Evolutionary conservation across 1,140 invertebrate species (phyloP).

Genomic region (Drosophila santomea): DNA sequence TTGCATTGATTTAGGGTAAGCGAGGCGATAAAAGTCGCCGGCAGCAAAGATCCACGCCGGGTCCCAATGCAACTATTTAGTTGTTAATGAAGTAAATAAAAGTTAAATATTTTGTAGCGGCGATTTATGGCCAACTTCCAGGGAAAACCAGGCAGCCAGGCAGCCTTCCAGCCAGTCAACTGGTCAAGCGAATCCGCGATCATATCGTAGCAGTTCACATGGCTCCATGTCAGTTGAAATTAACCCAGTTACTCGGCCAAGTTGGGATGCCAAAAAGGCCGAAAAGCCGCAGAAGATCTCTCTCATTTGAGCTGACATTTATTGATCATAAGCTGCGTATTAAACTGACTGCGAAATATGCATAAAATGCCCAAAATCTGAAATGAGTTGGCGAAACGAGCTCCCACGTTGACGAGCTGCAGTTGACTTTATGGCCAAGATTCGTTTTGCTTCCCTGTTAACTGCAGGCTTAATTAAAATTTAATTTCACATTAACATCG

Average conservation of each 20-base stretch:
- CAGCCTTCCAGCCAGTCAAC: neutral
- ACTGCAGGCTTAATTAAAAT: slow-evolving; percentile 57
- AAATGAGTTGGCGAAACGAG: slow-evolving; percentile 66
- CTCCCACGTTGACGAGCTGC: slow-evolving; percentile 57
- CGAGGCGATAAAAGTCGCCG: slow-evolving; percentile 70
- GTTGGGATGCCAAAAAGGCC: slow-evolving; percentile 10
- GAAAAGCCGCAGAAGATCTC: slow-evolving; percentile 12
- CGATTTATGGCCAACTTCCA: slow-evolving; percentile 59
- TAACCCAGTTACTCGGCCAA: slow-evolving; percentile 60
- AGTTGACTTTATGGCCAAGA: slow-evolving; percentile 34
- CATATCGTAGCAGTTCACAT: slow-evolving; percentile 34
- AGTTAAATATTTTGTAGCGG: slow-evolving; percentile 58
- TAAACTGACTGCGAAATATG: slow-evolving; percentile 70
- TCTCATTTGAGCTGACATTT: slow-evolving; percentile 70
- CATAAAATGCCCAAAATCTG: slow-evolving; percentile 48
- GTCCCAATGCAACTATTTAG: slow-evolving; percentile 69
- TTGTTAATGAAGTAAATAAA: slow-evolving; percentile 80
- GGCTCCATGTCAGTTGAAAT: slow-evolving; percentile 36
- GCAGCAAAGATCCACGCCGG: slow-evolving; percentile 30
- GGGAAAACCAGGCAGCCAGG: slow-evolving; percentile 24
- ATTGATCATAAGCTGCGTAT: slow-evolving; percentile 81
- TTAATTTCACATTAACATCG: slow-evolving; percentile 57
- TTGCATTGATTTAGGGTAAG: slow-evolving; percentile 75
- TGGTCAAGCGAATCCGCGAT: slow-evolving; percentile 16
- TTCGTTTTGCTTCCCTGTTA: slow-evolving; percentile 37